Conservation (phyloP, 2,888 invertebrate genomes). For the Ephialtes manifestator region DNA sequence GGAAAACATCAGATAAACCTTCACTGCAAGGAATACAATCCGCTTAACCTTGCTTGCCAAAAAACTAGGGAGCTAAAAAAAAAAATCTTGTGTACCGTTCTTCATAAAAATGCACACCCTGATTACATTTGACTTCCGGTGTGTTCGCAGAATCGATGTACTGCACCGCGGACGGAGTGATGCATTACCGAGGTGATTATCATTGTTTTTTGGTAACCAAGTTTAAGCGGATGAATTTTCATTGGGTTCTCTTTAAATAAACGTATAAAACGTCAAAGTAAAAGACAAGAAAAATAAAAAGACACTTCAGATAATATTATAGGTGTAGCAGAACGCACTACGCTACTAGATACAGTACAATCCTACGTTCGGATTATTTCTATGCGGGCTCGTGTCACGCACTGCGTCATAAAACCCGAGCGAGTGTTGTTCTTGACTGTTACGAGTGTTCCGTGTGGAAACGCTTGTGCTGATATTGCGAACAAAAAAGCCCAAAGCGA, state of each 20-base stretch:
- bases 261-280: neutral
- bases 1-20: neutral
- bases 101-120: slow-evolving; percentile 34
- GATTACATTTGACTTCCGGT: slow-evolving; percentile 70
- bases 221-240: slow-evolving; percentile 51
- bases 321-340: slow-evolving; percentile 18
- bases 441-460: slow-evolving; percentile 53
- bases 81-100: neutral
- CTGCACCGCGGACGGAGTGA: slow-evolving; percentile 74
- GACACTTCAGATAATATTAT: neutral
- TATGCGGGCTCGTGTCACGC: slow-evolving; percentile 58
- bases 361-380: slow-evolving; percentile 50
- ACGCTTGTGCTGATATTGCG: slow-evolving; percentile 61
- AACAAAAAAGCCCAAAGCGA: slow-evolving; percentile 40
- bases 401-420: slow-evolving; percentile 63
- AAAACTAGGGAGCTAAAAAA: slow-evolving; percentile 20
- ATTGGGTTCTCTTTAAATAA: slow-evolving; percentile 1
- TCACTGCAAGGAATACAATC: slow-evolving; percentile 50
- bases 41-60: slow-evolving; percentile 74
- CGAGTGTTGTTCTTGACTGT: slow-evolving; percentile 61
- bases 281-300: neutral
- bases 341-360: slow-evolving; percentile 22
- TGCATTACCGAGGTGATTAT: slow-evolving; percentile 77
- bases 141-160: slow-evolving; percentile 76
- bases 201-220: slow-evolving; percentile 45